Base-by-base conservation (phyloP, 2,113 vertebrate species). In the Anguilla rostrata region DNA sequence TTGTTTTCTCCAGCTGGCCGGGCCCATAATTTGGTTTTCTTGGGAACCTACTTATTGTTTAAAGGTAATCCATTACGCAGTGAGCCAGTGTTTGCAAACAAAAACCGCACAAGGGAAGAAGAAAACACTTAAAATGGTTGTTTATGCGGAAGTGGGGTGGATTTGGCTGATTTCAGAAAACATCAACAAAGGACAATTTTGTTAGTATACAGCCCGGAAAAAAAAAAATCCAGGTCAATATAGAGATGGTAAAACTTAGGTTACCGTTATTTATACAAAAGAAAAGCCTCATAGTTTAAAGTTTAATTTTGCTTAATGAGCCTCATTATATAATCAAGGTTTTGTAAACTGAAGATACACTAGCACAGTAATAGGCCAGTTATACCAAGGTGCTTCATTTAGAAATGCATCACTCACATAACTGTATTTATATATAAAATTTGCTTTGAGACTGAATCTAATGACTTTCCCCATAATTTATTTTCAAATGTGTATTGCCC, bases 211-310 rank as follows among this genome's bases (percentile, higher is more conserved):
- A 91, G 93, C 91, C 92, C 89, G 88, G 88, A 92, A 34, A 88
- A 89, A 88, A 88, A 90, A 90, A 90, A 92, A 94, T 92, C 92
- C 93, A 91, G 93, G 94, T 95, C 93, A 94, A 95, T 93, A 92
- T 90, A 90, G 87, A 90, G 88, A 91, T 91, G 92, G 93, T 92
- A 91, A 91, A 95, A 92, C 91, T 90, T 90, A 94, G 91, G 92
- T 94, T 94, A 93, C 93, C 93, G 92, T 94, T 93, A 93, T 94
- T 95, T 94, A 93, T 94, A 93, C 94, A 92, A 93, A 92, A 95
- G 92, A 95, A 93, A 94, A 94, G 91, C 39, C 81, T 83, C 40
- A 2, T 56, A 53, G 81, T 83, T 83, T 86, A 83, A 83, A 86
- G 81, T 78, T 78, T 83, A 18, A 83, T 57, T 87, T 78, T 60